Percentiles rank a stretch among this genome's conserved stretches.
These are phyloP conservation scores for Pycnomerus fuliginosus DNA, from an alignment of 2,888 invertebrate genomes.

Conservation along the genomic window DNA sequence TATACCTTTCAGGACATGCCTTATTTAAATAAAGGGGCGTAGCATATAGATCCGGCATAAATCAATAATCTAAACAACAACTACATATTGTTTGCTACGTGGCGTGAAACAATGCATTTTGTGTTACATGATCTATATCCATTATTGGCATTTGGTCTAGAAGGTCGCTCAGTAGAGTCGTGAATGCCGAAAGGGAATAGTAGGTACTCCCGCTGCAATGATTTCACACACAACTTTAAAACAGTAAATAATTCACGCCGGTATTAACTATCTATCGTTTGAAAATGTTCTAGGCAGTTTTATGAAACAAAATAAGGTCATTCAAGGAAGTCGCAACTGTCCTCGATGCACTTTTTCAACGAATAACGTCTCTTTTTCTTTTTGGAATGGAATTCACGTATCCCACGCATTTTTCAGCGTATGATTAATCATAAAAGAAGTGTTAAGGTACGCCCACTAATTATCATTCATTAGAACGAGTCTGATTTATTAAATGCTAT, in stretches of 20 bases:
- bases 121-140: slow-evolving; percentile 12
- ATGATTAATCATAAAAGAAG: slow-evolving; percentile 4
- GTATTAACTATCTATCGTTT: slow-evolving; percentile 7
- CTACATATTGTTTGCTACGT: too few species aligned
- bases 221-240: too few species aligned
- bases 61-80: slow-evolving; percentile 6
- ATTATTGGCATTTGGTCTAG: slow-evolving; percentile 16
- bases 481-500: slow-evolving; percentile 1
- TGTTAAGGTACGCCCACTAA: slow-evolving; percentile 3
- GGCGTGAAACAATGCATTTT: too few species aligned
- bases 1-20: slow-evolving; percentile 9
- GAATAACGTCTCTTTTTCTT: too few species aligned
- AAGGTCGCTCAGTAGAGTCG: slow-evolving; percentile 18
- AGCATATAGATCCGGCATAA: slow-evolving; percentile 13
- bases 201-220: too few species aligned
- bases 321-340: too few species aligned
- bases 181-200: slow-evolving; percentile 18
- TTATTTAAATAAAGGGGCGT: slow-evolving; percentile 18
- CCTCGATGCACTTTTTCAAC: too few species aligned
- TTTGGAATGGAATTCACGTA: too few species aligned
- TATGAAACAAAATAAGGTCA: slow-evolving; percentile 15
- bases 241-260: too few species aligned
- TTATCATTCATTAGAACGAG: slow-evolving; percentile 5
- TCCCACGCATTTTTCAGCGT: slow-evolving; percentile 1
- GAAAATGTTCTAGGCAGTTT: slow-evolving; percentile 8